A percentile compares a stretch with the other conserved stretches of the same genome.
These are phyloP conservation scores for Pelobates cultripes DNA, from an alignment of 2,797 vertebrate species.

Conservation along the genomic window DNA sequence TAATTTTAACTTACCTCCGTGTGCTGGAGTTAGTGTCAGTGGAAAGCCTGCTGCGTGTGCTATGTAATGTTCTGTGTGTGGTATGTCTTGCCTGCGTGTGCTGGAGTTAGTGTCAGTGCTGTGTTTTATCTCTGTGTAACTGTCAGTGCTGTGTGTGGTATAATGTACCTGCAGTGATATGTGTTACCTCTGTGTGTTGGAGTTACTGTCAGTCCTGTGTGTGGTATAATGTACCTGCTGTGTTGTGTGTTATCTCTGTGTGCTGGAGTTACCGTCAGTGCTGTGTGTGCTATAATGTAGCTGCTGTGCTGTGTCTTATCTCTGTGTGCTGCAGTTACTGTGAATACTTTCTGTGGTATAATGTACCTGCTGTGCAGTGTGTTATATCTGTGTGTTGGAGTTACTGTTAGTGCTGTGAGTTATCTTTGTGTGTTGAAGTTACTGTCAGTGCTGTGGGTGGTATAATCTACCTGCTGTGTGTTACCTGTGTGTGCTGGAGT, in stretches of 20 bases:
- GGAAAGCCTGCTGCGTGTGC: neutral
- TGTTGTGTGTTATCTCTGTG: neutral
- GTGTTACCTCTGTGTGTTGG: neutral
- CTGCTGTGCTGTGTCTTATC: neutral
- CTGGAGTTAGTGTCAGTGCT: too few relatives aligned
- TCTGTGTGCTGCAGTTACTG: too few relatives aligned
- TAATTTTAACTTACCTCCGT: neutral
- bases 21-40: too few relatives aligned
- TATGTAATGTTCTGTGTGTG: neutral
- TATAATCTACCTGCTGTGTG: neutral
- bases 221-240: too few relatives aligned
- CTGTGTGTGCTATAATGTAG: neutral
- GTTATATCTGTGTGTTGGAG: neutral
- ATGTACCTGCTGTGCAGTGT: neutral
- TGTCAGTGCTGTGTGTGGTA: neutral
- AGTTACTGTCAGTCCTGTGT: neutral
- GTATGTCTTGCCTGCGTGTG: neutral
- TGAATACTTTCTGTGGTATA: too few relatives aligned
- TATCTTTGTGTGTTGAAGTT: neutral
- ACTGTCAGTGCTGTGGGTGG: neutral
- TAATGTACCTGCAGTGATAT: neutral
- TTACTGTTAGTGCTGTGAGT: neutral
- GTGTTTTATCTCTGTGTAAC: neutral
- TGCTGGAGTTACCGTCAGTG: too few relatives aligned
- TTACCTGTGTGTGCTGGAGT: neutral